These are phyloP conservation scores for Sisor rabdophorus DNA, from an alignment of 2,113 vertebrate genomes.

Conservation along the genomic window DNA sequence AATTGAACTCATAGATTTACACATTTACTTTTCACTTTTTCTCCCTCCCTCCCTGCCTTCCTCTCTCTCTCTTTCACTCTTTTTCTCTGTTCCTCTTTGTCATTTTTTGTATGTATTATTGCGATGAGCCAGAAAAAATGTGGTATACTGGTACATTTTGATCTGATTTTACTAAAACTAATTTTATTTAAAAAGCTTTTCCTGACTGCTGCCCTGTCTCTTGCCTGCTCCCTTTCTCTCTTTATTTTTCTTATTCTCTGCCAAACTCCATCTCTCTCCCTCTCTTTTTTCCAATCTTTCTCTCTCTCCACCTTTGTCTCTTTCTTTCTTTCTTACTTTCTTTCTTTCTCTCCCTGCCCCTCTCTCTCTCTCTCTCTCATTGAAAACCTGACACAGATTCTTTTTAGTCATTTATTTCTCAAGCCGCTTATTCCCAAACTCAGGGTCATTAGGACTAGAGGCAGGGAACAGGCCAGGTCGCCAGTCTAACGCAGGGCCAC, in stretches of 20 bases:
- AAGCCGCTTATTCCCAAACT: too few species aligned
- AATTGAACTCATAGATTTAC: conserved; percentile 26
- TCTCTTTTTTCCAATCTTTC: conserved; percentile 2
- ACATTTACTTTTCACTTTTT: neutral
- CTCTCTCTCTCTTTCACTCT: neutral
- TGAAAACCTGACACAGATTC: too few species aligned
- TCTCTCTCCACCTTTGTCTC: conserved; percentile 29
- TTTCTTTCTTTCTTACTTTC: conserved; percentile 35
- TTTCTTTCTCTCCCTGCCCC: neutral
- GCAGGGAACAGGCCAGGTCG: too few species aligned
- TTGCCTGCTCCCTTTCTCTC: too few species aligned
- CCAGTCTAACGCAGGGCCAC: too few species aligned
- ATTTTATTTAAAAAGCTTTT: conserved; percentile 12
- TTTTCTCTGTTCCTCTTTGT: neutral
- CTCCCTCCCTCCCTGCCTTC: neutral
- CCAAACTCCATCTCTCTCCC: neutral
- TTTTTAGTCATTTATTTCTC: too few species aligned
- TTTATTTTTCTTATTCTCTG: too few species aligned
- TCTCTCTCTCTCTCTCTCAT: too few species aligned
- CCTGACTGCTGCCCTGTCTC: too few species aligned
- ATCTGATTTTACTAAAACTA: too few species aligned
- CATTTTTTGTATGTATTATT: neutral
- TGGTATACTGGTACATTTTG: conserved; percentile 18
- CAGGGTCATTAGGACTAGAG: too few species aligned
- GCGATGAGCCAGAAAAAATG: conserved; percentile 16